Conservation (phyloP, 1,140 invertebrate genomes). For the Drosophila tristis region DNA sequence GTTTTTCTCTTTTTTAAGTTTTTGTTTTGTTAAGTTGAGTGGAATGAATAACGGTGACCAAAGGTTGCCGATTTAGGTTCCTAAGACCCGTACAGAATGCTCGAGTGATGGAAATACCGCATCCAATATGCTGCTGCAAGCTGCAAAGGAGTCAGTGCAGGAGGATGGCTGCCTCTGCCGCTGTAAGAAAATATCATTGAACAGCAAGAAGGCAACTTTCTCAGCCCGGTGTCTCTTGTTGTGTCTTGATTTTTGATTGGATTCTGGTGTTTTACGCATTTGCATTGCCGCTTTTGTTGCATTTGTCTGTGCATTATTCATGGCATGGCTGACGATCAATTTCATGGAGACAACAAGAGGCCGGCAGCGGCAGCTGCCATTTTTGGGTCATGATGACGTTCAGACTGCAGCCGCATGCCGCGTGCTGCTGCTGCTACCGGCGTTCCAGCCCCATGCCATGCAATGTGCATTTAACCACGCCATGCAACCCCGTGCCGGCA, state of each 20-base stretch:
- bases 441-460: conserved; percentile 19
- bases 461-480: conserved; percentile 28
- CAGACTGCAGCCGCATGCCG: conserved; percentile 53
- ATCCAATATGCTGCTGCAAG: no score
- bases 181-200: no score
- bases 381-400: conserved; percentile 57
- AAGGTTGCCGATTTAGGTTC: no score
- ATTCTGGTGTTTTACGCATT: background rate
- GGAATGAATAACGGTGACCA: no score
- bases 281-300: background rate
- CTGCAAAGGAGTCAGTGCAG: no score
- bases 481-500: conserved; percentile 38
- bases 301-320: conserved; percentile 44
- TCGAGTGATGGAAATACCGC: no score
- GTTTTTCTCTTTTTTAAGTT: background rate
- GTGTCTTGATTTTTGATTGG: background rate
- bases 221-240: no score
- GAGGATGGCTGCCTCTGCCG: no score
- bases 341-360: background rate
- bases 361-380: conserved; percentile 35
- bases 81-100: no score
- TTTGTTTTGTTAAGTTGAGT: background rate
- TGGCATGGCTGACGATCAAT: conserved; percentile 28
- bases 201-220: no score
- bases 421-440: conserved; percentile 2